Evolutionary conservation across 2,888 invertebrate genomes (phyloP).

Genomic region (Limnephilus lunatus): DNA sequence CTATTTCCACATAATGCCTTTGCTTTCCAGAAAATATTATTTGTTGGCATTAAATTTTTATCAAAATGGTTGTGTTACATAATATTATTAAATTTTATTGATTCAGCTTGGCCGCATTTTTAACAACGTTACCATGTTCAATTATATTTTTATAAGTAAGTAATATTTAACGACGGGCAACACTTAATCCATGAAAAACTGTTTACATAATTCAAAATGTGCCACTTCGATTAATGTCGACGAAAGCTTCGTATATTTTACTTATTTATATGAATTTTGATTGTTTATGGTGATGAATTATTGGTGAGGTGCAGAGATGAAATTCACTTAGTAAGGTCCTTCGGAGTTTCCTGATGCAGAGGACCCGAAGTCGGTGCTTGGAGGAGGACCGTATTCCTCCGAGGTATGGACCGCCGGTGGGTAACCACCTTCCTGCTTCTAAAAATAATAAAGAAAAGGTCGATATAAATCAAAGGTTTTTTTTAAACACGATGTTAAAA

Average conservation of each 20-base stretch:
- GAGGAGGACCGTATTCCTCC: constrained; percentile 75
- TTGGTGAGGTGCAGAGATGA: background rate
- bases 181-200: background rate
- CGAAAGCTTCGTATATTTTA: background rate
- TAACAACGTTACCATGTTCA: background rate
- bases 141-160: background rate
- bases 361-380: constrained; percentile 73
- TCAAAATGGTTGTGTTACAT: background rate
- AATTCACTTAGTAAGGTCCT: constrained; percentile 64
- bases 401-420: constrained; percentile 74
- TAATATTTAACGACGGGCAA: background rate
- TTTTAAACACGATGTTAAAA: background rate
- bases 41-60: background rate
- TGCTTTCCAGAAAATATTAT: background rate
- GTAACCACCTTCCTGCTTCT: constrained; percentile 80
- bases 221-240: background rate
- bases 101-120: background rate
- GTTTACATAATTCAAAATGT: background rate
- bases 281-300: constrained; percentile 50
- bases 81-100: background rate
- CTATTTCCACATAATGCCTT: background rate
- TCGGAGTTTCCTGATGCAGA: constrained; percentile 71
- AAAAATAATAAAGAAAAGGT: constrained; percentile 64
- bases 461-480: background rate
- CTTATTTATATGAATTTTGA: constrained; percentile 2